Evolutionary conservation across 2,888 invertebrate species (phyloP).

Genomic region (Anarsia innoxiella): DNA sequence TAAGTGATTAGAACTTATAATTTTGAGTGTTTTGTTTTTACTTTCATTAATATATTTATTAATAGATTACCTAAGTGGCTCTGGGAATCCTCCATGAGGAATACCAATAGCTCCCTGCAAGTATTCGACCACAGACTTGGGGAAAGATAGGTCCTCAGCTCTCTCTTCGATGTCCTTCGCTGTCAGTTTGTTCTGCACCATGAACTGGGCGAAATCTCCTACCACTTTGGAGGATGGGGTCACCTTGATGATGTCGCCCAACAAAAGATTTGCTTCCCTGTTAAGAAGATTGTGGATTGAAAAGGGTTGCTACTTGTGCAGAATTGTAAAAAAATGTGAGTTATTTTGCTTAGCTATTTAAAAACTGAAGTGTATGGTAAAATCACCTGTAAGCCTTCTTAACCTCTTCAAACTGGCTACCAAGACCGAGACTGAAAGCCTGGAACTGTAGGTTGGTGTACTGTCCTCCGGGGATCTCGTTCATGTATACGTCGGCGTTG

Average conservation of each 20-base stretch:
- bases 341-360: no score
- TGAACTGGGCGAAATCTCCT: slow-evolving; percentile 98
- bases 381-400: slow-evolving; percentile 90
- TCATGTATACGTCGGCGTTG: slow-evolving; percentile 98
- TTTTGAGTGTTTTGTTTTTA: no score
- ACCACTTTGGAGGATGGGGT: slow-evolving; percentile 99
- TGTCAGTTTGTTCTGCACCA: slow-evolving; percentile 98
- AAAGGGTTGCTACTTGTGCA: no score
- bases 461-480: slow-evolving; percentile 99
- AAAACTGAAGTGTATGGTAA: neutral
- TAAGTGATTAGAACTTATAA: no score
- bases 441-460: slow-evolving; percentile 99
- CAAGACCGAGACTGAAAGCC: slow-evolving; percentile 96
- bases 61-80: slow-evolving; percentile 94
- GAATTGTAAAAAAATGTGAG: no score
- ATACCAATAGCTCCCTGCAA: slow-evolving; percentile 96
- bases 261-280: slow-evolving; percentile 92
- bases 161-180: slow-evolving; percentile 86
- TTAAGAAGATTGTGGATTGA: no score
- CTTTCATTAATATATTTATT: no score
- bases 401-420: slow-evolving; percentile 97
- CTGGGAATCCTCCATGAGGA: slow-evolving; percentile 97
- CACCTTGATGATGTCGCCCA: slow-evolving; percentile 99
- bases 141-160: slow-evolving; percentile 98
- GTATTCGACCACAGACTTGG: slow-evolving; percentile 97